Percentiles rank a stretch among this genome's conserved stretches.
phyloP scores from a whole-genome alignment of 2,113 vertebrate species.

The Gymnarchus niloticus region DNA sequence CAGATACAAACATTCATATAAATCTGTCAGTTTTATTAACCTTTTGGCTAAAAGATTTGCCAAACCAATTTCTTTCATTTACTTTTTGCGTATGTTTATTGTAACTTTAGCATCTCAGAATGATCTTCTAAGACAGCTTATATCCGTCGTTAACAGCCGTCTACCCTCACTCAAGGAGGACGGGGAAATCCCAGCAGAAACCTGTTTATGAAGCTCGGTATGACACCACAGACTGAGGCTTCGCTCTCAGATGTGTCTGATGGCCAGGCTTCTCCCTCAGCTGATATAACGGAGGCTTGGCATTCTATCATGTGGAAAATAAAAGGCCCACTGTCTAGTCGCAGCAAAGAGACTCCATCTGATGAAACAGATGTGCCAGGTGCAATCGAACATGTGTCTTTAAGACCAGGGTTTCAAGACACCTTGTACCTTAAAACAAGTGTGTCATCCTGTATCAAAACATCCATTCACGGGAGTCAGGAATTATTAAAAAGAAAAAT shows the following conservation, averaged over 20 bases:
- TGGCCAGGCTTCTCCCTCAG: neutral
- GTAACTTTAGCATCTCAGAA: neutral
- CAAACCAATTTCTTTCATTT: neutral
- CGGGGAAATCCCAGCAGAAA: neutral
- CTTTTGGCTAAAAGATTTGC: neutral
- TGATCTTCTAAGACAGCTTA: neutral
- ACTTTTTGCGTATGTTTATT: neutral
- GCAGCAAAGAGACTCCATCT: neutral
- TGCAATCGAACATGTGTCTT: neutral
- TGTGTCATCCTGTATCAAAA: no score
- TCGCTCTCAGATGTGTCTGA: neutral
- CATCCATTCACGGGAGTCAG: neutral
- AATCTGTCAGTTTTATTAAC: neutral
- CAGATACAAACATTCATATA: neutral
- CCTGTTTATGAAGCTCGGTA: neutral
- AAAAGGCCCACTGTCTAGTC: neutral
- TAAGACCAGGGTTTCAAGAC: neutral
- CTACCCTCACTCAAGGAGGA: neutral
- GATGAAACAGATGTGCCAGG: neutral
- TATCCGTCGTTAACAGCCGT: neutral
- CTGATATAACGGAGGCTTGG: constrained; percentile 21
- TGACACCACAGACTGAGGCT: constrained; percentile 1
- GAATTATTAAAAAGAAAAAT: neutral
- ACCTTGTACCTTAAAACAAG: neutral
- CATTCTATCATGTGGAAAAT: neutral